Conservation (phyloP, 2,113 vertebrate species). For the Sinocyclocheilus maitianheensis region DNA sequence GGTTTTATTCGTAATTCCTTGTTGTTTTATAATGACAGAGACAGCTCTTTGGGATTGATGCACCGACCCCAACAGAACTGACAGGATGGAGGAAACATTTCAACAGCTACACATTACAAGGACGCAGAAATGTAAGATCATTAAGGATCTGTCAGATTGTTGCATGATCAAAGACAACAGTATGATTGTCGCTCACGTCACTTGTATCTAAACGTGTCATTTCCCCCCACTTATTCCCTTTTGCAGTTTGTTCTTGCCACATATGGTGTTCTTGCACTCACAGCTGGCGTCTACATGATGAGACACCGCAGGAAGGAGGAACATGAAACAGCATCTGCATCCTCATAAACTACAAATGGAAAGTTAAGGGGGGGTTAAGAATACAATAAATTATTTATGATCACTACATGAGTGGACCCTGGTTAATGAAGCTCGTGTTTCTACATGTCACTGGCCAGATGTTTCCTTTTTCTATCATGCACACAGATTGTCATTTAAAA, state of each 20-base stretch:
- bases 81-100: conserved; percentile 71
- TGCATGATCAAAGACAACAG: neutral
- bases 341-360: conserved; percentile 32
- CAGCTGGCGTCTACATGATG: conserved; percentile 58
- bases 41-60: conserved; percentile 66
- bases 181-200: neutral
- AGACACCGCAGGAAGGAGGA: conserved; percentile 57
- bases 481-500: neutral
- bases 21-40: conserved; percentile 57
- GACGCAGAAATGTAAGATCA: conserved; percentile 65
- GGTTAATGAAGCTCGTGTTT: conserved; percentile 6
- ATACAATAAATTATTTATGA: conserved; percentile 25
- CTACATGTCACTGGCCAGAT: neutral
- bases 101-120: conserved; percentile 69
- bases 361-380: conserved; percentile 7
- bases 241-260: conserved; percentile 70
- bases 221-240: conserved; percentile 6
- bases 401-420: neutral
- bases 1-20: neutral
- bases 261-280: conserved; percentile 57
- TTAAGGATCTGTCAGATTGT: neutral
- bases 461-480: neutral
- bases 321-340: conserved; percentile 21
- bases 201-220: neutral
- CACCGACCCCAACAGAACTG: conserved; percentile 57